Evolutionary conservation across 2,888 invertebrate genomes (phyloP), one percentile per base, ranked within the genome.

Genomic region (Drosophila anomalata): DNA sequence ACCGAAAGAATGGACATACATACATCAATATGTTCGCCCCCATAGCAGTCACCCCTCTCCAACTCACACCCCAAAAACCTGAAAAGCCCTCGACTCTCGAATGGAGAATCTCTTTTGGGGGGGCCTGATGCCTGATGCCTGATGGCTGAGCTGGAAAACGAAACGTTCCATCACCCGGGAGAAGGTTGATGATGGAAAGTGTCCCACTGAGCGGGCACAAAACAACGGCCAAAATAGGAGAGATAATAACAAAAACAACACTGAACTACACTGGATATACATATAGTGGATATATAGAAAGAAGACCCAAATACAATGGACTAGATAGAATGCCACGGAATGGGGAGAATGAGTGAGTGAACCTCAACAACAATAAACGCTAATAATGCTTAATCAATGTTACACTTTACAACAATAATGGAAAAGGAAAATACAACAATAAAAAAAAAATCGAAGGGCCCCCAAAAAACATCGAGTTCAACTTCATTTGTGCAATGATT

Each of bases 321-420:
- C 62, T 20, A 41, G n/a, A 41, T 42, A 53, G 47, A 42, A 53
- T 50, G 14, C 44, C 68, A 57, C 26, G 44, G 54, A 31, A 12
- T 44, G 6, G 47, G 52, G 68, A 48, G 51, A 26, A 46, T 46
- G 65, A 53, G 72, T 46, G 65, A 53, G 72, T 63, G 70, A 78
- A 62, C 69, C 69, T 59, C 73, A 78, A 75, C 79, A 87, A 85
- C 73, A 86, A 86, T 69, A 73, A 84, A 78, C 88, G 75, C 86
- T 85, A 85, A 85, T 85, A 89, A 87, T 86, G 89, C 89, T 89
- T 89, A 90, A 90, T 90, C 87, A 89, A 90, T 89, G 88, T 89
- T 89, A 88, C 88, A 89, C 88, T 87, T 89, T 81, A 79, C 75
- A 83, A 86, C 82, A 71, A 79, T 67, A 61, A 62, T 52, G 67